Percentiles rank a stretch among this genome's conserved stretches.
phyloP scores from a whole-genome alignment of 2,888 invertebrate species.

The Ceriagrion tenellum region DNA sequence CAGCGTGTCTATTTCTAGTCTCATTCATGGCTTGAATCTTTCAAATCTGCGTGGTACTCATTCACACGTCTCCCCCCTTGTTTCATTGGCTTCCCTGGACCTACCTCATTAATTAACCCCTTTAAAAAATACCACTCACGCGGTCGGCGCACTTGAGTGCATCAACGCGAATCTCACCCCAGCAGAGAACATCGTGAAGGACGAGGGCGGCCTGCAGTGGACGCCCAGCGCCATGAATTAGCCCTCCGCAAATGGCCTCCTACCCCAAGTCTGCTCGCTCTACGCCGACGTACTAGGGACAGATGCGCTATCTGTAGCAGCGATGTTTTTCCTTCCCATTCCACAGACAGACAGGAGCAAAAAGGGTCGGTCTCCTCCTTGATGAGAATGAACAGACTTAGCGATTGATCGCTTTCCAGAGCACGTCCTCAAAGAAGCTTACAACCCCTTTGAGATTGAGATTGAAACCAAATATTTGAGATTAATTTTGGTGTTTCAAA shows the following conservation, averaged over 20 bases:
- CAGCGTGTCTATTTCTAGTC: background rate
- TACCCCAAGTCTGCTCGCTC: background rate
- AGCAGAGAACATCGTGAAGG: background rate
- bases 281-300: background rate
- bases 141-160: background rate
- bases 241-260: background rate
- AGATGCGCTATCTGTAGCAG: background rate
- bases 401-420: too few relatives aligned
- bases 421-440: too few relatives aligned
- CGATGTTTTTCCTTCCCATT: background rate
- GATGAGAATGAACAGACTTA: background rate
- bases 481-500: too few relatives aligned
- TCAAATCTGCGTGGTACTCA: background rate
- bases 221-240: background rate
- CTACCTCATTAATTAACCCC: conserved; percentile 8
- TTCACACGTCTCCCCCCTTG: background rate
- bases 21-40: background rate
- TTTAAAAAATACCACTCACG: background rate
- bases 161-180: background rate
- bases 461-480: too few relatives aligned
- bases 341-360: background rate
- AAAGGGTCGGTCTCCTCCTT: background rate
- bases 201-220: background rate
- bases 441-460: too few relatives aligned
- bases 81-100: background rate